These are phyloP conservation scores for Streptopelia turtur DNA, from an alignment of 2,797 vertebrate species.

Conservation along the genomic window DNA sequence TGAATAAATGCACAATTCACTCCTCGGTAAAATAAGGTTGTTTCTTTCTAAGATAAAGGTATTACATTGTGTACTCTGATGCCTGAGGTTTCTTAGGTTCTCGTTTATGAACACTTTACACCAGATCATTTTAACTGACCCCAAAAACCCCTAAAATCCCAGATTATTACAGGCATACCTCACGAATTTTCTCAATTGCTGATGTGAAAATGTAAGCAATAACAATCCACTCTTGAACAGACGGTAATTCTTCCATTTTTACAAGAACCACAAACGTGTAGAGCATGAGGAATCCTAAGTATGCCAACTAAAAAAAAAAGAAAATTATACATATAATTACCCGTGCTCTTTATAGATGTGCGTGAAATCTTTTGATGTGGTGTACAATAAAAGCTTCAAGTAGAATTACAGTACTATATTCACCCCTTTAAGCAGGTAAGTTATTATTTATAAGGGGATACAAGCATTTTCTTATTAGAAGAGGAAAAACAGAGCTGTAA, in stretches of 20 bases:
- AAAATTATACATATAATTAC: conserved; percentile 23
- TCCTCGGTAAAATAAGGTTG: neutral
- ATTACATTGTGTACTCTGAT: neutral
- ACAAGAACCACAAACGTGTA: conserved; percentile 98
- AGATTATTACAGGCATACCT: conserved; percentile 79
- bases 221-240: conserved; percentile 95
- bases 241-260: conserved; percentile 87
- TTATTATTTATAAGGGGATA: neutral
- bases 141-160: neutral
- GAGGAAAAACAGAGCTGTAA: neutral
- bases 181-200: conserved; percentile 95
- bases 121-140: neutral
- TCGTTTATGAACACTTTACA: neutral
- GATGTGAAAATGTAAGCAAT: conserved; percentile 97
- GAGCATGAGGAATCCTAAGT: conserved; percentile 95
- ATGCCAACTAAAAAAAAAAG: conserved; percentile 86
- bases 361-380: neutral
- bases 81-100: neutral
- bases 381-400: neutral
- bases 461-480: neutral
- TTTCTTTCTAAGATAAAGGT: neutral
- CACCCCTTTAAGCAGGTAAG: neutral
- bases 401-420: neutral
- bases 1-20: neutral
- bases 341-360: neutral